These are phyloP conservation scores for Drosophila peninsularis DNA, from an alignment of 2,888 invertebrate genomes.

Conservation along the genomic window DNA sequence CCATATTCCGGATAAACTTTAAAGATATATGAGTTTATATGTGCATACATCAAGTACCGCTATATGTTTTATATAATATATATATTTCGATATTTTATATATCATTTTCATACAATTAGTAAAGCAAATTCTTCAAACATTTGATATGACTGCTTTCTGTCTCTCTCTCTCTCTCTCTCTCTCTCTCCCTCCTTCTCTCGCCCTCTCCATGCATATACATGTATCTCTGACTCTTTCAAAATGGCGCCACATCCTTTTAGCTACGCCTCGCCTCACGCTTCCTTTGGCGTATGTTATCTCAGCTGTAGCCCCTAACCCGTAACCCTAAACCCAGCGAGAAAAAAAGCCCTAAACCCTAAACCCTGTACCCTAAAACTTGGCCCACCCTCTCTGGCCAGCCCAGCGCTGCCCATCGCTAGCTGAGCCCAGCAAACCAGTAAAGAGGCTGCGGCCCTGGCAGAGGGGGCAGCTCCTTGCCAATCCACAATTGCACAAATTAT, in stretches of 20 bases:
- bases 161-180: background rate
- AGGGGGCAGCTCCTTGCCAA: constrained; percentile 25
- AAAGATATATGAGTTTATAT: too few species aligned
- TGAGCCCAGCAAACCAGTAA: constrained; percentile 15
- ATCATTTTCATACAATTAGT: background rate
- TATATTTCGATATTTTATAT: too few species aligned
- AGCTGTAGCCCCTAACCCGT: constrained; percentile 28
- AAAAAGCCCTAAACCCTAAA: background rate
- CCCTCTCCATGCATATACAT: too few species aligned
- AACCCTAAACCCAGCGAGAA: constrained; percentile 21
- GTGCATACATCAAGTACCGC: too few species aligned
- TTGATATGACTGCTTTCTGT: background rate
- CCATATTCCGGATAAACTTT: too few species aligned
- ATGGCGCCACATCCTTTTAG: constrained; percentile 64
- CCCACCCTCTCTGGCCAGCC: background rate
- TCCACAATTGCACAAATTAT: constrained; percentile 80
- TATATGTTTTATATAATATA: too few species aligned
- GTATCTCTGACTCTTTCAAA: constrained; percentile 34
- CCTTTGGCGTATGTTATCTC: constrained; percentile 2
- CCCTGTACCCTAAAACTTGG: background rate
- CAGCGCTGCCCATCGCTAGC: background rate
- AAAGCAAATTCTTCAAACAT: background rate
- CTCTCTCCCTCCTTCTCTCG: background rate
- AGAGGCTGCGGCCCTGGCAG: background rate
- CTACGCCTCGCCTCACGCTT: constrained; percentile 53